Evolutionary conservation across 2,888 invertebrate species (phyloP).

Genomic region (Heliconius cydno): DNA sequence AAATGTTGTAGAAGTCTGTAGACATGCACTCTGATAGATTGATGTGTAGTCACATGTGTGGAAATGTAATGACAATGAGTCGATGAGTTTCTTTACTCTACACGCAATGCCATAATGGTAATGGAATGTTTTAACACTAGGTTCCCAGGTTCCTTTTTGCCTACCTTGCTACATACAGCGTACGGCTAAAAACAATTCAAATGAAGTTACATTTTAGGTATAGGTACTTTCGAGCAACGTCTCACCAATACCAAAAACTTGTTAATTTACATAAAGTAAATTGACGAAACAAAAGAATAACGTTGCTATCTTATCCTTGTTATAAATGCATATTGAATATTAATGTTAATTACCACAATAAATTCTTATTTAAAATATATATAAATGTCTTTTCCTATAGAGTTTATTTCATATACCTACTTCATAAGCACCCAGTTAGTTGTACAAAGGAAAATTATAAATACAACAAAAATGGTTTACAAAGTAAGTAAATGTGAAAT

Average conservation of each 20-base stretch:
- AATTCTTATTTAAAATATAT: slow-evolving; percentile 2
- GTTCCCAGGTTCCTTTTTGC: too few species aligned
- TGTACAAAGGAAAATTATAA: background rate
- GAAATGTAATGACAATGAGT: too few species aligned
- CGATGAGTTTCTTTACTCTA: too few species aligned
- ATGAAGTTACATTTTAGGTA: too few species aligned
- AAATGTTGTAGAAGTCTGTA: too few species aligned
- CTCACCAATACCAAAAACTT: background rate
- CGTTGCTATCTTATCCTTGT: slow-evolving; percentile 1
- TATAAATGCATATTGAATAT: slow-evolving; percentile 10
- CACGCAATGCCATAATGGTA: too few species aligned
- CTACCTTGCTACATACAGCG: too few species aligned
- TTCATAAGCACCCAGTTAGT: background rate
- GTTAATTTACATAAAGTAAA: background rate
- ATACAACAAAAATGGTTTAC: slow-evolving; percentile 4
- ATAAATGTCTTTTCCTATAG: background rate
- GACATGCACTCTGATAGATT: too few species aligned
- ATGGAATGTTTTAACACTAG: too few species aligned
- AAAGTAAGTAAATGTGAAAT: slow-evolving; percentile 10
- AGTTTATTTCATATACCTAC: background rate
- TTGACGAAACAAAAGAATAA: background rate
- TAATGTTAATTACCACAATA: background rate
- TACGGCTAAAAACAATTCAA: too few species aligned
- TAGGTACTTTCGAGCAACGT: background rate
- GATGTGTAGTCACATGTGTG: too few species aligned